Evolutionary conservation across 2,797 vertebrate genomes (phyloP).

Genomic region (Syngnathus rostellatus): DNA sequence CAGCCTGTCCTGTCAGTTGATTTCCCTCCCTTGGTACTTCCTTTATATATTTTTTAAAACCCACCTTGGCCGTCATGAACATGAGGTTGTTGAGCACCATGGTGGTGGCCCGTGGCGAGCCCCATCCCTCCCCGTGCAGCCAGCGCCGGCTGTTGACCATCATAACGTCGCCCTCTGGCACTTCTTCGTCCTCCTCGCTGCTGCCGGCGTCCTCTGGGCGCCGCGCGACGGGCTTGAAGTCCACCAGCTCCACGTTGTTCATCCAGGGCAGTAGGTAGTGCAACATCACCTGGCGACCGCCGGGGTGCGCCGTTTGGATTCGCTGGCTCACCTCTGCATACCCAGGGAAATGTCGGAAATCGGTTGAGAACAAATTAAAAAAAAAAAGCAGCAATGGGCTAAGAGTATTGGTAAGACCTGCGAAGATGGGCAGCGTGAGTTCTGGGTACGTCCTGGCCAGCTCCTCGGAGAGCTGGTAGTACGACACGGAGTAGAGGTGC

Average conservation of each 20-base stretch:
- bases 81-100: slow-evolving; percentile 99
- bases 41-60: not conserved
- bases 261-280: slow-evolving; percentile 98
- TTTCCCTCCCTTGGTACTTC: too few relatives aligned
- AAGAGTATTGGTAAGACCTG: slow-evolving; percentile 61
- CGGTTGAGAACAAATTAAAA: too few relatives aligned
- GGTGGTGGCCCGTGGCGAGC: slow-evolving; percentile 90
- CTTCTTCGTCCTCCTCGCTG: slow-evolving; percentile 75
- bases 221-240: slow-evolving; percentile 78
- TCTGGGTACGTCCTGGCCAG: slow-evolving; percentile 94
- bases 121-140: slow-evolving; percentile 95
- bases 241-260: slow-evolving; percentile 97
- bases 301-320: slow-evolving; percentile 92
- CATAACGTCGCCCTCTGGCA: slow-evolving; percentile 78
- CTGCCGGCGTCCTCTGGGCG: slow-evolving; percentile 69
- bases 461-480: slow-evolving; percentile 96
- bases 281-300: slow-evolving; percentile 94
- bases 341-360: too few relatives aligned
- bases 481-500: slow-evolving; percentile 92
- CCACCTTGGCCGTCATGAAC: slow-evolving; percentile 99
- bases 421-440: slow-evolving; percentile 93
- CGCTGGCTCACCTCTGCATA: slow-evolving; percentile 92
- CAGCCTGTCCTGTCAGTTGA: too few relatives aligned
- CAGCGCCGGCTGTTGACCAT: slow-evolving; percentile 96
- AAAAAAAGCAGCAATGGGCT: too few relatives aligned